phyloP scores from a whole-genome alignment of 2,888 invertebrate species.

The Zhuqinia jingwanae region DNA sequence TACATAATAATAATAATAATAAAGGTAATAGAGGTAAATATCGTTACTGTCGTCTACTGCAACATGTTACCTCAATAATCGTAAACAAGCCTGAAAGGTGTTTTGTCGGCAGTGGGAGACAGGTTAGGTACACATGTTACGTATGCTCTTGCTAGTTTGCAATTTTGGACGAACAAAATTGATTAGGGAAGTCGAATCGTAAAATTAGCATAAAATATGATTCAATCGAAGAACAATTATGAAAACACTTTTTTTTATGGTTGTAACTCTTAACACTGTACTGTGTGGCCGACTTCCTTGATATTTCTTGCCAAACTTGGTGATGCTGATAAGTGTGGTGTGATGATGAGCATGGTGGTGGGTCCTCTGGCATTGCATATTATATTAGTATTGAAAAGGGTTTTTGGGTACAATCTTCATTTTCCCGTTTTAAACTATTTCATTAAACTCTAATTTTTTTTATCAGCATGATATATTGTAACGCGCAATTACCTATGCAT shows the following conservation, averaged over 20 bases:
- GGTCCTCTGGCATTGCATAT: constrained; percentile 32
- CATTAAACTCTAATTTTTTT: constrained; percentile 12
- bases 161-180: not conserved
- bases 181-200: constrained; percentile 37
- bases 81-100: too few species aligned
- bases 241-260: constrained; percentile 5
- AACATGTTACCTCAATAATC: too few species aligned
- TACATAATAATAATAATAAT: too few species aligned
- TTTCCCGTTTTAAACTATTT: constrained; percentile 5
- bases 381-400: not conserved
- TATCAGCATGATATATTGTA: not conserved
- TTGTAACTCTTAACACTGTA: not conserved
- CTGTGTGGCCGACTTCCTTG: constrained; percentile 2
- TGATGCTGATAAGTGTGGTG: too few species aligned
- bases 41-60: too few species aligned
- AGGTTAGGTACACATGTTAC: too few species aligned
- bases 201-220: constrained; percentile 43
- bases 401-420: not conserved
- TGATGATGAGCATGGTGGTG: too few species aligned
- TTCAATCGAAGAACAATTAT: constrained; percentile 28
- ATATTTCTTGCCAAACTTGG: not conserved
- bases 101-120: too few species aligned
- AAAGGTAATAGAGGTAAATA: too few species aligned
- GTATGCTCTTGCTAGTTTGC: not conserved
- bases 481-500: not conserved